Conservation (phyloP, 2,888 invertebrate genomes). For the Hofmannophila pseudospretella region DNA sequence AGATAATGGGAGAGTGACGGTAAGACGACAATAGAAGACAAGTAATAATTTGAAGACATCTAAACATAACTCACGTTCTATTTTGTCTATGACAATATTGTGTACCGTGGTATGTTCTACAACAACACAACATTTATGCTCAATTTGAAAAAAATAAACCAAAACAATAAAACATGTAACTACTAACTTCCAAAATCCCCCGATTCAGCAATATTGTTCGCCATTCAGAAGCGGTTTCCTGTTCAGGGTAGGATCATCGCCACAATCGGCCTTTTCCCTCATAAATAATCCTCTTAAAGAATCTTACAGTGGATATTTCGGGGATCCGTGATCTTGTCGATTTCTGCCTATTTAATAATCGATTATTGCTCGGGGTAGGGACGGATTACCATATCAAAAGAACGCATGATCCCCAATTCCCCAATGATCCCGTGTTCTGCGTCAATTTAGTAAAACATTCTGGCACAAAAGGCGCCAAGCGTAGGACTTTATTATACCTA, state of each 20-base stretch:
- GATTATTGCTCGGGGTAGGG: constrained; percentile 59
- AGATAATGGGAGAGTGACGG: no score
- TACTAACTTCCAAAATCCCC: neutral
- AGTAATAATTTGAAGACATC: no score
- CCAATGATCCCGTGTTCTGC: constrained; percentile 57
- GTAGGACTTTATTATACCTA: constrained; percentile 22
- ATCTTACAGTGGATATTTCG: constrained; percentile 42
- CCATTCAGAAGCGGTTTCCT: constrained; percentile 2
- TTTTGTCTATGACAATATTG: no score
- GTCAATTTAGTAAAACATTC: constrained; percentile 65
- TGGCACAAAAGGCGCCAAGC: constrained; percentile 38
- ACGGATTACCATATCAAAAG: constrained; percentile 73
- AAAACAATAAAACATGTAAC: no score
- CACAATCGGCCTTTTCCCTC: constrained; percentile 44
- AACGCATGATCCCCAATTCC: no score
- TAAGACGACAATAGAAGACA: no score
- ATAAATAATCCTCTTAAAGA: constrained; percentile 54
- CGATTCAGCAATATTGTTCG: constrained; percentile 1
- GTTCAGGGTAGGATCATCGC: constrained; percentile 24
- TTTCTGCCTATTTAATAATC: constrained; percentile 71
- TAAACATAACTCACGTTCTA: no score
- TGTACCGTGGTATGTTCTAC: no score
- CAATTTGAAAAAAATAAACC: no score
- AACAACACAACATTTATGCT: no score
- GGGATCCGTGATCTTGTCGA: constrained; percentile 49